Base-by-base conservation (phyloP, 2,797 vertebrate genomes). In the Chromis chromis region DNA sequence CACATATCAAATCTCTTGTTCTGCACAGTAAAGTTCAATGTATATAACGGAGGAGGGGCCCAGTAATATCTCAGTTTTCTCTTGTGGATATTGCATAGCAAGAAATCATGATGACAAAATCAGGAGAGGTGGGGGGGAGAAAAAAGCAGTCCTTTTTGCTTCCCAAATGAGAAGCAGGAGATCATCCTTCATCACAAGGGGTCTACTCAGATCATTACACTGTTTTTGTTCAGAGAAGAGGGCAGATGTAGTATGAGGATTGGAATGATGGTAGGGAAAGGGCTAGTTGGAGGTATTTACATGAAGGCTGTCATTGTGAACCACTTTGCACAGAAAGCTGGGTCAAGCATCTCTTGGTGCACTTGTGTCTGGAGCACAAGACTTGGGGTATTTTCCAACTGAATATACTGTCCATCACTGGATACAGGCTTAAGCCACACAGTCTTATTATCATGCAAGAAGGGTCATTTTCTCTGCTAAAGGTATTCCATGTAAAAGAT, bases 81-180 rank as follows among this genome's bases (percentile, higher is more conserved):
- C 63, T 82, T 69, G 85, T 89, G 85, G 84, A 87, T 92, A 93
- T 95, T 95, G 94, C 94, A 95, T 95, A 95, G 95, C 94, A 94
- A 93, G 91, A 93, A 94, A 93, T 89, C 87, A 91, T 90, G 86
- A 87, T 82, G 74, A 82, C 63, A 87, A 87, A 83, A 83, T 81
- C 54, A 78, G 74, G 44, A 77, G 70, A 36, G 14, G 16, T 67
- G 1, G 22, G 70, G 53, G 62, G 9, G 14, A 70, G 28, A 25
- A 82, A n/a, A n/a, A n/a, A n/a, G 50, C 21, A 11, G 67, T 77
- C 64, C 22, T 65, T 62, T 82, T 70, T 40, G 39, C 64, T 84
- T 55, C 60, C 78, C 57, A 71, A 39, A 53, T n/a, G 52, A 42
- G 57, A 76, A 71, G 55, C 61, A 73, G 68, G 64, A 71, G 65